Conservation (phyloP, 2,113 vertebrate genomes). For the Thamnophis sirtalis region DNA sequence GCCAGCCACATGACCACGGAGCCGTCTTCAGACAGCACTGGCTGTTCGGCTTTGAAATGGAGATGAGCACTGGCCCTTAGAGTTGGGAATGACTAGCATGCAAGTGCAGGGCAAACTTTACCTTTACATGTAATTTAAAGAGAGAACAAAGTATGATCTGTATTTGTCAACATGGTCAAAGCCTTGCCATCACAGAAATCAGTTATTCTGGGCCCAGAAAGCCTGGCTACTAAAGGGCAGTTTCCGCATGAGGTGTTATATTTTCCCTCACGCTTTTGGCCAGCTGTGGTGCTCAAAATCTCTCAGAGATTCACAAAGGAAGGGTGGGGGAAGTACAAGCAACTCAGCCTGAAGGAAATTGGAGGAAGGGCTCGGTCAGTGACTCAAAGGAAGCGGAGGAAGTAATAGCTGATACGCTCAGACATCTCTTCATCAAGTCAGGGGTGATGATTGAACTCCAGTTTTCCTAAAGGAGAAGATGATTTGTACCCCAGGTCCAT, state of each 20-base stretch:
- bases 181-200: background rate
- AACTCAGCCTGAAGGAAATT: background rate
- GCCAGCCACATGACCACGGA: too few relatives aligned
- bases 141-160: background rate
- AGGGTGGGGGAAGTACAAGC: background rate
- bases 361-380: background rate
- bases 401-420: background rate
- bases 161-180: background rate
- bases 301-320: background rate
- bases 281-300: background rate
- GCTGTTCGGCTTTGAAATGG: too few relatives aligned
- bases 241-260: background rate
- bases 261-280: background rate
- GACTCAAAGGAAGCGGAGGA: background rate
- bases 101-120: too few relatives aligned
- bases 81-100: too few relatives aligned
- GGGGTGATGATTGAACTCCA: background rate
- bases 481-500: background rate
- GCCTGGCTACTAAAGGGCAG: background rate
- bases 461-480: background rate
- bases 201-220: background rate
- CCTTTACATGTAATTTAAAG: background rate
- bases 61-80: too few relatives aligned
- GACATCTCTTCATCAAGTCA: background rate
- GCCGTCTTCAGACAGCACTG: too few relatives aligned